Evolutionary conservation across 2,113 vertebrate species (phyloP).

Genomic region (Muntiacus muntjak): DNA sequence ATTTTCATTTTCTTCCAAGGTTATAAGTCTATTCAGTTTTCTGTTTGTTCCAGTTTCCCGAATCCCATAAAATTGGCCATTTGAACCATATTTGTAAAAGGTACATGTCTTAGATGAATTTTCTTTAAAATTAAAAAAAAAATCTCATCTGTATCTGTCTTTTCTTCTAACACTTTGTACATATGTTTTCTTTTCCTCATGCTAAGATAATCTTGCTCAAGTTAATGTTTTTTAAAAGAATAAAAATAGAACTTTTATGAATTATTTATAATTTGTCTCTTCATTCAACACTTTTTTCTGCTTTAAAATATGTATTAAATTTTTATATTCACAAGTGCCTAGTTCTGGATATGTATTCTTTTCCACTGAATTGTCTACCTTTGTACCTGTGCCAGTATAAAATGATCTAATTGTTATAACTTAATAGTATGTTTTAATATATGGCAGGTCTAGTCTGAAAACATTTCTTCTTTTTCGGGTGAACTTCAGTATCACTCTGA

Average conservation of each 20-base stretch:
- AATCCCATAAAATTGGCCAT: neutral
- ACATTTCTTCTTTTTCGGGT: neutral
- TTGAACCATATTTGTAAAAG: neutral
- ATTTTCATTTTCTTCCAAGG: neutral
- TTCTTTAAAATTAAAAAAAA: neutral
- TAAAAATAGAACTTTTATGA: neutral
- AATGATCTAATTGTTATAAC: neutral
- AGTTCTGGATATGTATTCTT: neutral
- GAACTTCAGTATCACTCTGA: neutral
- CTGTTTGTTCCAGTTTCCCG: neutral
- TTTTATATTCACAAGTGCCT: neutral
- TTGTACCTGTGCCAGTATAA: neutral
- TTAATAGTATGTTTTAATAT: neutral
- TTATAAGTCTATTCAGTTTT: neutral
- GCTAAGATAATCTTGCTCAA: neutral
- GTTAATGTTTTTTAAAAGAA: neutral
- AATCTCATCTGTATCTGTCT: neutral
- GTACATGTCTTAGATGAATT: neutral
- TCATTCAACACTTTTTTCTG: neutral
- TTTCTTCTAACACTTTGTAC: neutral
- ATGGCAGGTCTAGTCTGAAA: neutral
- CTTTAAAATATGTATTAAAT: conserved; percentile 3
- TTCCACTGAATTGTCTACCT: neutral
- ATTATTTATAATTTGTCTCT: neutral
- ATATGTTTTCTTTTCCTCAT: neutral